phyloP scores from a whole-genome alignment of 37 sponge, comb jelly and placozoan genomes.

The Geodia barretti region DNA sequence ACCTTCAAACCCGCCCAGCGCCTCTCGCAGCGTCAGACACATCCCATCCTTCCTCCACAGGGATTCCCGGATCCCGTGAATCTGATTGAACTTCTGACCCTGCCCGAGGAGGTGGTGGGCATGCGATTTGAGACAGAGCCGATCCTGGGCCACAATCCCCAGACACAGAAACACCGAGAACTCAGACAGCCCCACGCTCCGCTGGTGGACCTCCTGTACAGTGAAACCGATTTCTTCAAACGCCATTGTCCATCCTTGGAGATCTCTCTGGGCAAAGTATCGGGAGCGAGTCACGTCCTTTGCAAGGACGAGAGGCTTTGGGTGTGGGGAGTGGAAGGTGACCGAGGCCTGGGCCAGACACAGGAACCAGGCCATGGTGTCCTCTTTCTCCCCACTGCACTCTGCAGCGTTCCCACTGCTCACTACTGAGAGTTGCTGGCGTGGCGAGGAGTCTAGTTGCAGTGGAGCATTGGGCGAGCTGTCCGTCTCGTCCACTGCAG shows the following conservation, averaged over 20 bases:
- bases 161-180: slow-evolving; percentile 81
- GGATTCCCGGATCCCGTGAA: slow-evolving; percentile 67
- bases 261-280: slow-evolving; percentile 84
- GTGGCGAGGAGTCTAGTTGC: no score
- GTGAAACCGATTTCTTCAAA: slow-evolving; percentile 68
- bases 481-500: no score
- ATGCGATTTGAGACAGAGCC: slow-evolving; percentile 52
- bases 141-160: slow-evolving; percentile 71
- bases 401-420: no score
- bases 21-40: slow-evolving; percentile 73
- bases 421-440: no score
- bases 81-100: slow-evolving; percentile 75
- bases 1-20: slow-evolving; percentile 42
- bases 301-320: slow-evolving; percentile 57
- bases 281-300: slow-evolving; percentile 69
- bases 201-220: slow-evolving; percentile 48
- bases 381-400: neutral
- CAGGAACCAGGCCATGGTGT: neutral
- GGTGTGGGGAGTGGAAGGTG: slow-evolving; percentile 42
- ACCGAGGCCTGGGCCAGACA: slow-evolving; percentile 39
- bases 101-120: slow-evolving; percentile 28
- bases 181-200: slow-evolving; percentile 26
- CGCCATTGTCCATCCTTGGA: slow-evolving; percentile 80
- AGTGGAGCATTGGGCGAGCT: no score
- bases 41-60: slow-evolving; percentile 89